Percentiles rank a stretch among this genome's conserved stretches.
Evolutionary conservation across 2,888 invertebrate genomes (phyloP).

Genomic region (Machimus rusticus): DNA sequence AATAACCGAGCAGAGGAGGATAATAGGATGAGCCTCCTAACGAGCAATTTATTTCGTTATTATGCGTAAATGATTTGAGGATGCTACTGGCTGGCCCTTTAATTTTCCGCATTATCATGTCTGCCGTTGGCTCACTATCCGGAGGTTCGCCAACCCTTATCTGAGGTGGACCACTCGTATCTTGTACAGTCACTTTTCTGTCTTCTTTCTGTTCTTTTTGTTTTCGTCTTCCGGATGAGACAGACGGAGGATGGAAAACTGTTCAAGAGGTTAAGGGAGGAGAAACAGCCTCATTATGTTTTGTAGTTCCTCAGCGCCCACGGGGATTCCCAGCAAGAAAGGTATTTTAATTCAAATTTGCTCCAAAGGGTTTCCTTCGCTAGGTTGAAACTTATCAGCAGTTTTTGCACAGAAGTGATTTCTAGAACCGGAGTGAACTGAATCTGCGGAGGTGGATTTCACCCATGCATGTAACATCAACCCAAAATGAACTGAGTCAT

Average conservation of each 20-base stretch:
- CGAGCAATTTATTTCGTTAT: slow-evolving; percentile 48
- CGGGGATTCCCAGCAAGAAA: background rate
- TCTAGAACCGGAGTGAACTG: background rate
- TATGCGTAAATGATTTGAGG: slow-evolving; percentile 48
- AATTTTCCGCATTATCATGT: slow-evolving; percentile 43
- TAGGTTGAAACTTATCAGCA: background rate
- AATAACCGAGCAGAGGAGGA: slow-evolving; percentile 39
- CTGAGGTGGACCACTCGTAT: background rate
- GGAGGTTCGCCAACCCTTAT: slow-evolving; percentile 8
- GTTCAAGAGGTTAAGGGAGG: slow-evolving; percentile 37
- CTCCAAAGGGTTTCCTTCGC: background rate
- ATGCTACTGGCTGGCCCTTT: slow-evolving; percentile 43
- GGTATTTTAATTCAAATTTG: background rate
- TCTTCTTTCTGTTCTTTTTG: slow-evolving; percentile 34
- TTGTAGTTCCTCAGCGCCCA: slow-evolving; percentile 38
- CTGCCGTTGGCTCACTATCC: slow-evolving; percentile 10
- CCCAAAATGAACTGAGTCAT: slow-evolving; percentile 11
- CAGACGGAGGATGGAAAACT: background rate
- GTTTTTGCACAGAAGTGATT: background rate
- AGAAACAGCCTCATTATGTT: slow-evolving; percentile 37
- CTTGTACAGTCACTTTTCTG: slow-evolving; percentile 15
- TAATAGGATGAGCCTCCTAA: slow-evolving; percentile 47
- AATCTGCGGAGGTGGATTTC: background rate
- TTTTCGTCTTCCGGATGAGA: slow-evolving; percentile 25
- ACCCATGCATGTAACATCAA: background rate